A percentile compares a stretch with the other conserved stretches of the same genome.
Conservation (phyloP, 2,113 vertebrate genomes). For the Prochilodus magdalenae region DNA sequence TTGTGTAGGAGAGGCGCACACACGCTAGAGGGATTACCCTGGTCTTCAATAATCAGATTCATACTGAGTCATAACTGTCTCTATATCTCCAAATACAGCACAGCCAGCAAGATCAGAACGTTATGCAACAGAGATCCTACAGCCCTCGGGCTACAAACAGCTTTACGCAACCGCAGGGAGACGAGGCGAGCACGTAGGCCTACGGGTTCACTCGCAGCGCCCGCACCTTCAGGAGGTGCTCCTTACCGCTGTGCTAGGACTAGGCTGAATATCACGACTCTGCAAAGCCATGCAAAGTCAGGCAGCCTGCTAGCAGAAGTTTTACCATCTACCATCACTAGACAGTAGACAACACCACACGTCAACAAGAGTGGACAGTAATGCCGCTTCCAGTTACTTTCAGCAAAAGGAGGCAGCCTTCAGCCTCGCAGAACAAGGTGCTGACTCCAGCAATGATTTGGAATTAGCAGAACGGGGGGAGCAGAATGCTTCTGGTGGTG, state of each 20-base stretch:
- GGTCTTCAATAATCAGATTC: neutral
- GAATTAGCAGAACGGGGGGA: too few relatives aligned
- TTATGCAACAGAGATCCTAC: neutral
- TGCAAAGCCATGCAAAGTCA: neutral
- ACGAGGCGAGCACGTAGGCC: neutral
- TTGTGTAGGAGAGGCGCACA: conserved; percentile 21
- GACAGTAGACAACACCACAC: too few relatives aligned
- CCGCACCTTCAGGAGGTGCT: neutral
- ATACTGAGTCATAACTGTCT: conserved; percentile 16
- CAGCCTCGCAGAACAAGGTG: too few relatives aligned
- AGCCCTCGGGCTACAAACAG: neutral
- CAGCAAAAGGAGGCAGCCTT: too few relatives aligned
- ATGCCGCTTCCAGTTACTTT: too few relatives aligned
- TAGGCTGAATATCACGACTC: neutral
- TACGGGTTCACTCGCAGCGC: neutral
- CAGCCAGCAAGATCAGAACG: neutral
- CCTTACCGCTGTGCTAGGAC: neutral
- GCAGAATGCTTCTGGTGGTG: too few relatives aligned
- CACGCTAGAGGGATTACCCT: conserved; percentile 30
- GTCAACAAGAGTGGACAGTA: too few relatives aligned
- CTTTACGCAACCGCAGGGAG: neutral
- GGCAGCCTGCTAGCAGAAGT: too few relatives aligned
- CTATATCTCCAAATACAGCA: neutral
- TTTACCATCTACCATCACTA: too few relatives aligned
- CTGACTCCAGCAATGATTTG: too few relatives aligned